phyloP scores from a whole-genome alignment of 37 sponge, comb jelly and placozoan genomes.

The Tethya wilhelma region DNA sequence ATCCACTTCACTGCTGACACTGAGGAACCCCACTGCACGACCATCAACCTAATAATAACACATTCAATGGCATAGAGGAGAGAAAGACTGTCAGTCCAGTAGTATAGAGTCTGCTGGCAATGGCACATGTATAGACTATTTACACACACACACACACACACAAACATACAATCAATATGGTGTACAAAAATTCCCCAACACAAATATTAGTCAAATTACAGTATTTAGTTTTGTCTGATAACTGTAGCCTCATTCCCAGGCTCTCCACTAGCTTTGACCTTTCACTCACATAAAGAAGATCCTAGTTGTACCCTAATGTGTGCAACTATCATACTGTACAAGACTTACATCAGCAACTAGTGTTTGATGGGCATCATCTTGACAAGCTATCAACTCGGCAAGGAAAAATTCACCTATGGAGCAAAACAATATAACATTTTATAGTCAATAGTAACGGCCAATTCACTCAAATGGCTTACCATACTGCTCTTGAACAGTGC shows the following conservation, averaged over 20 bases:
- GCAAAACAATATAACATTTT: not conserved
- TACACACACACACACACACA: no score
- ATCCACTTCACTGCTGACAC: constrained; percentile 83
- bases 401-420: constrained; percentile 94
- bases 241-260: no score
- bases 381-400: constrained; percentile 94
- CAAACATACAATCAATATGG: no score
- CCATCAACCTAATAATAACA: constrained; percentile 89
- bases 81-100: no score
- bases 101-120: no score
- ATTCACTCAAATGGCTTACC: constrained; percentile 42
- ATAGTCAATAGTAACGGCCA: not conserved
- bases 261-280: no score
- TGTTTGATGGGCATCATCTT: constrained; percentile 86
- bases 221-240: no score
- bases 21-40: constrained; percentile 90
- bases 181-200: no score
- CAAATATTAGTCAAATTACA: no score
- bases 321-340: not conserved
- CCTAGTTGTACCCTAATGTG: not conserved
- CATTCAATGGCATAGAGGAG: no score
- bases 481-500: constrained; percentile 48
- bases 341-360: constrained; percentile 92
- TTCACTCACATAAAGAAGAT: not conserved
- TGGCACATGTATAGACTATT: no score